phyloP scores from a whole-genome alignment of 2,888 invertebrate genomes.

The Lepidochrysops patricia region DNA sequence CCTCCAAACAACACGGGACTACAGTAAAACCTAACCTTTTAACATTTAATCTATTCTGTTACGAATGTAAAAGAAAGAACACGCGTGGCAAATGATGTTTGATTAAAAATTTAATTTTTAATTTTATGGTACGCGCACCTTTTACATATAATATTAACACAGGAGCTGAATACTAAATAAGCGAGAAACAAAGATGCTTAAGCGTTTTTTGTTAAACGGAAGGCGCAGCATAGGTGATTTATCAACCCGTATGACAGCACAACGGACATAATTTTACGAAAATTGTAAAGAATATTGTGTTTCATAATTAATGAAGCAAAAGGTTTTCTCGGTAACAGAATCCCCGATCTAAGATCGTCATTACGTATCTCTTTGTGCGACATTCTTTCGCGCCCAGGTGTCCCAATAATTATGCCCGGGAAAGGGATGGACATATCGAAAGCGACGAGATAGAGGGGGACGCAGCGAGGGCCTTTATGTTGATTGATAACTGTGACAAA shows the following conservation, averaged over 20 bases:
- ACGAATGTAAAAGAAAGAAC: not conserved
- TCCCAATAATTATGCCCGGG: slow-evolving; percentile 69
- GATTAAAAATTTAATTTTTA: not conserved
- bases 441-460: slow-evolving; percentile 37
- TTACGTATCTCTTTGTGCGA: slow-evolving; percentile 73
- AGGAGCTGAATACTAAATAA: slow-evolving; percentile 24
- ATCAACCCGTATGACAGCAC: slow-evolving; percentile 67
- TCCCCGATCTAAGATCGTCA: slow-evolving; percentile 70
- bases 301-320: slow-evolving; percentile 74
- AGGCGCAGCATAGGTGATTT: slow-evolving; percentile 46
- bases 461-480: slow-evolving; percentile 50
- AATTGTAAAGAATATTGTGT: slow-evolving; percentile 68
- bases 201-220: slow-evolving; percentile 39
- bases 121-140: slow-evolving; percentile 11
- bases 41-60: not conserved
- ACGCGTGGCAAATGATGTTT: not conserved
- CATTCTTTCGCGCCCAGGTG: slow-evolving; percentile 74
- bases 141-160: slow-evolving; percentile 25
- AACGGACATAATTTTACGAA: slow-evolving; percentile 64
- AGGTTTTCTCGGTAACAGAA: slow-evolving; percentile 71
- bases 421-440: slow-evolving; percentile 41
- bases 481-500: slow-evolving; percentile 77
- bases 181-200: slow-evolving; percentile 25
- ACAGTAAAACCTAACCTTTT: not conserved
- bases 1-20: not conserved